Percentiles rank a stretch among this genome's conserved stretches.
Conservation (phyloP, 1,140 invertebrate species). For the Meloidogyne chitwoodi region DNA sequence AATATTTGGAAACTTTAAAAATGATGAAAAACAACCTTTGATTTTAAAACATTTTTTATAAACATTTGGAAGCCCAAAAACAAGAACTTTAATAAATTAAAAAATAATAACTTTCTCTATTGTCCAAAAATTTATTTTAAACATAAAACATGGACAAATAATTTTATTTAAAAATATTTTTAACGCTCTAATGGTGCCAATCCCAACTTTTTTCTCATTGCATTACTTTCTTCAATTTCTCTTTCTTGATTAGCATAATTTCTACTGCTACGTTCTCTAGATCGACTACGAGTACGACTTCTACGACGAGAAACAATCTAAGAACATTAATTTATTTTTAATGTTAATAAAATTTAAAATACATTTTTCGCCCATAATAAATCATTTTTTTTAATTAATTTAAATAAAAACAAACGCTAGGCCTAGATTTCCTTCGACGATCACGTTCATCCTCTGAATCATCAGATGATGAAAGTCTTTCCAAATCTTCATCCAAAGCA, state of each 20-base stretch:
- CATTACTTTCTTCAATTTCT: conserved; percentile 65
- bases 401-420: conserved; percentile 69
- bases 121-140: not conserved
- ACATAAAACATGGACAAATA: not conserved
- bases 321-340: too few relatives aligned
- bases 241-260: conserved; percentile 48
- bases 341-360: too few relatives aligned
- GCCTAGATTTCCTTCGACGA: conserved; percentile 63
- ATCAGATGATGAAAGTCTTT: conserved; percentile 33
- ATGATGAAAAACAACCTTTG: too few relatives aligned
- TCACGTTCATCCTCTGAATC: conserved; percentile 48
- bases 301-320: conserved; percentile 36
- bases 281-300: conserved; percentile 27
- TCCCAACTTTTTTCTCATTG: conserved; percentile 64
- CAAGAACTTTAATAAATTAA: too few relatives aligned
- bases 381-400: conserved; percentile 10
- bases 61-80: too few relatives aligned
- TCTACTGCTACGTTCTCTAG: conserved; percentile 26
- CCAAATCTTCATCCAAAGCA: conserved; percentile 53
- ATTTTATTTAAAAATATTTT: not conserved
- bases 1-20: not conserved
- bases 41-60: too few relatives aligned
- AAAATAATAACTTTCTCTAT: too few relatives aligned
- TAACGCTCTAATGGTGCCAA: conserved; percentile 62
- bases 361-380: too few relatives aligned